Conservation (phyloP, 2,113 vertebrate species). For the Ovibos moschatus region DNA sequence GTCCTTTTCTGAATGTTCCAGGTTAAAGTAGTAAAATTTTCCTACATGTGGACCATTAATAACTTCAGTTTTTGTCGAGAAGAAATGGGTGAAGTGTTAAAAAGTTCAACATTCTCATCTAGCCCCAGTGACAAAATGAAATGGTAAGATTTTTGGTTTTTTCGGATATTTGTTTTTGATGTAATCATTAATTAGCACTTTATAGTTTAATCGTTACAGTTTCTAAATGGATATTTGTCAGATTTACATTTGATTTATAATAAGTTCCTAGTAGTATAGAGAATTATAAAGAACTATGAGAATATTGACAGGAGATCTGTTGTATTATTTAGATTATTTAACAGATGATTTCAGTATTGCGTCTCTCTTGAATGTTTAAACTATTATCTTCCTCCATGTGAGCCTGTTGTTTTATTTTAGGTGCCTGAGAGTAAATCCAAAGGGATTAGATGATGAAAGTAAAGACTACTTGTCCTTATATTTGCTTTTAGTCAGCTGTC, state of each 20-base stretch:
- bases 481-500: slow-evolving; percentile 98
- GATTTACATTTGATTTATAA: slow-evolving; percentile 31
- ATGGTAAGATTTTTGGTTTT: slow-evolving; percentile 82
- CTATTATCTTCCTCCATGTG: slow-evolving; percentile 44
- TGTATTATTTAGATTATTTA: background rate
- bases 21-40: slow-evolving; percentile 92
- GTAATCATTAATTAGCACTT: background rate
- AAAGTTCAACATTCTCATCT: slow-evolving; percentile 91
- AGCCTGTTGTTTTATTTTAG: slow-evolving; percentile 81
- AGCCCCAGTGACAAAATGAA: slow-evolving; percentile 92
- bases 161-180: background rate
- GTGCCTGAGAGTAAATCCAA: slow-evolving; percentile 99
- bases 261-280: background rate
- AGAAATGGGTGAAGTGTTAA: slow-evolving; percentile 91
- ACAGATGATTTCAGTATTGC: slow-evolving; percentile 36
- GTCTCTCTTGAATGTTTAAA: slow-evolving; percentile 17
- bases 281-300: background rate
- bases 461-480: slow-evolving; percentile 98
- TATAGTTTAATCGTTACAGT: background rate
- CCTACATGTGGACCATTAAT: slow-evolving; percentile 93
- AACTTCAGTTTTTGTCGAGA: slow-evolving; percentile 92
- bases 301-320: background rate
- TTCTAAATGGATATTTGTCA: background rate
- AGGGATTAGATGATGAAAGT: slow-evolving; percentile 99
- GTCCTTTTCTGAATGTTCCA: slow-evolving; percentile 76